Base-by-base conservation (phyloP, 2,113 vertebrate species). In the Patagioenas fasciata region DNA sequence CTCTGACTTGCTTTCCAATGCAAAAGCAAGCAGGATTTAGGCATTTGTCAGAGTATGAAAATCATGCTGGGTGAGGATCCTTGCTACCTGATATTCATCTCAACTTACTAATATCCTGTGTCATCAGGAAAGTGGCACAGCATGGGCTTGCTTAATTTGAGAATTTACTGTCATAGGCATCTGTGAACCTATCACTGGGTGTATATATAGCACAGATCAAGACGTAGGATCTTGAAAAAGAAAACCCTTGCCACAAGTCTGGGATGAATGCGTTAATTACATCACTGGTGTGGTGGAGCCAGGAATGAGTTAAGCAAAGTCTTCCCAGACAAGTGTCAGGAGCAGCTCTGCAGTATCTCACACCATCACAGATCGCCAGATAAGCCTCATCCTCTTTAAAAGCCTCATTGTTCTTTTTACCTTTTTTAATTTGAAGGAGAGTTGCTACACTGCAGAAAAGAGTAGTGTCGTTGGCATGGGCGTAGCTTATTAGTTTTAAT, bases 331-430 rank as follows among this genome's bases (percentile, higher is more conserved):
- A 91, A 89, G 79, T 85, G 53, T 48, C 2, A 19, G 88, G 66
- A 95, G 85, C 72, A 92, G 65, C 44, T 91, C 62, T 90, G 38
- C 28, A 66, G 8, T 94, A 94, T 95, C 93, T 90, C 9, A 11
- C 42, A 85, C 38, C 38, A 91, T 96, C 95, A 92, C 85, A 94
- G 93, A 93, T 93, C 78, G 53, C 80, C 72, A 54, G 85, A 88
- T 93, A 91, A 88, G 44, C 72, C 69, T 94, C 42, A 70, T 84
- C n/a, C 34, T 74, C 26, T 93, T 88, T 78, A 94, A 91, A 95
- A 83, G 48, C 29, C 21, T 95, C 26, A 53, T 38, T 86, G 51
- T 90, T 69, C 83, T 80, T 90, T 93, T 88, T 61, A 20, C 32
- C 6, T 38, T 58, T 65, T 67, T 64, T 77, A 73, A 89, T 78